Percentiles rank a stretch among this genome's conserved stretches.
phyloP scores from a whole-genome alignment of 2,113 vertebrate genomes.

The Columba livia region DNA sequence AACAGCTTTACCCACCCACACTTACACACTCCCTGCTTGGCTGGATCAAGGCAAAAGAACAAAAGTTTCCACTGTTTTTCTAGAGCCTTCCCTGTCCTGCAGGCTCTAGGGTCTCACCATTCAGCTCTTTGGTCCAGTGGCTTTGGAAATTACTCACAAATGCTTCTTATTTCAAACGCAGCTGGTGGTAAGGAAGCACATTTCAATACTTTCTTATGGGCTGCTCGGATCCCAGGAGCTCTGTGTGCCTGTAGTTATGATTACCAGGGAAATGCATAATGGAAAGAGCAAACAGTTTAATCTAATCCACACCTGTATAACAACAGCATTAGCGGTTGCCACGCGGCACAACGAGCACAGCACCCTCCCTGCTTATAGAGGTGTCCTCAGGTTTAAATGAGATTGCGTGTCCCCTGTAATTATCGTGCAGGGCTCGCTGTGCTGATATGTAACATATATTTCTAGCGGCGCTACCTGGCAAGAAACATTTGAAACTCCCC shows the following conservation, averaged over 20 bases:
- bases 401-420: background rate
- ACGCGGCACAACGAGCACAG: background rate
- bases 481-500: background rate
- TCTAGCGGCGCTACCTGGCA: background rate
- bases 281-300: slow-evolving; percentile 12
- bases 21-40: too few species aligned
- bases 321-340: background rate
- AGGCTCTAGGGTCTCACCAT: background rate
- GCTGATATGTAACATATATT: background rate
- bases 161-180: slow-evolving; percentile 58
- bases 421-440: fast-evolving
- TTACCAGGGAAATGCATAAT: background rate
- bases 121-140: slow-evolving; percentile 34
- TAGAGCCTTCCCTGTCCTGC: background rate
- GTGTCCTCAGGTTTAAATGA: background rate
- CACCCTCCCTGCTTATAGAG: background rate
- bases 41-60: background rate
- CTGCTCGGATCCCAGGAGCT: background rate
- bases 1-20: background rate
- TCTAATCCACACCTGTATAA: background rate
- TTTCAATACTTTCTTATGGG: background rate
- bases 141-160: slow-evolving; percentile 65
- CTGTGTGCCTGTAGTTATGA: background rate
- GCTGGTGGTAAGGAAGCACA: slow-evolving; percentile 29
- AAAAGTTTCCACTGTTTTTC: fast-evolving